Base-by-base conservation (phyloP, 2,888 invertebrate genomes). In the Notodonta dromedarius region DNA sequence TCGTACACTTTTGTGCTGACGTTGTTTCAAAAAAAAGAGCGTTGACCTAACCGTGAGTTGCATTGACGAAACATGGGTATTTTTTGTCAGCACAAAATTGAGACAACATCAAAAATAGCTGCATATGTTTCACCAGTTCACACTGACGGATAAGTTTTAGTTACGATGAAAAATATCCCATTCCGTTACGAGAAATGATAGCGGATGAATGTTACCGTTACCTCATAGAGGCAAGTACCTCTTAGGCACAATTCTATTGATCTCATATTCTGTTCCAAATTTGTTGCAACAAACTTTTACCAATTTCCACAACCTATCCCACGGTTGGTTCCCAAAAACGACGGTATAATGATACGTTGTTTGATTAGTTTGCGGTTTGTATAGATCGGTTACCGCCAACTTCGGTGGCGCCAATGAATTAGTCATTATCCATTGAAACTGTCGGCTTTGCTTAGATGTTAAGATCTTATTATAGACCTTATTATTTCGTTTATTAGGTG, bases 351-450 rank as follows among this genome's bases (percentile, higher is more conserved):
- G 78, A 91, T 82, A 79, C 82, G 88, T 85, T 92, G 76, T 86
- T 85, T 90, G 93, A 93, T 93, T 91, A 91, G 88, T 90, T 92
- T 90, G 91, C 85, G 91, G 91, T 89, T 24, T 82, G 68, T 62
- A 71, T 78, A 77, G 71, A 72, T 74, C 77, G 79, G 82, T 78
- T 76, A 82, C 59, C 66, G 81, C 77, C 74, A 70, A 74, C 74
- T 73, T 70, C 79, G 70, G 87, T 88, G 92, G 92, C 92, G 92
- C 91, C 91, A 78, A 81, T 78, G 85, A 86, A 87, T 87, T 86
- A 87, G 85, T 85, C 86, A 88, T 84, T 85, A 80, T 75, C 74
- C 79, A 80, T 76, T 74, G 70, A 73, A 76, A 66, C 56, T 57
- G 69, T 70, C 80, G 76, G 77, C 71, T 62, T 70, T 72, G 72